A percentile compares a stretch with the other conserved stretches of the same genome.
These are phyloP conservation scores for Pomatostomus ruficeps DNA, from an alignment of 2,113 vertebrate species.

Conservation along the genomic window DNA sequence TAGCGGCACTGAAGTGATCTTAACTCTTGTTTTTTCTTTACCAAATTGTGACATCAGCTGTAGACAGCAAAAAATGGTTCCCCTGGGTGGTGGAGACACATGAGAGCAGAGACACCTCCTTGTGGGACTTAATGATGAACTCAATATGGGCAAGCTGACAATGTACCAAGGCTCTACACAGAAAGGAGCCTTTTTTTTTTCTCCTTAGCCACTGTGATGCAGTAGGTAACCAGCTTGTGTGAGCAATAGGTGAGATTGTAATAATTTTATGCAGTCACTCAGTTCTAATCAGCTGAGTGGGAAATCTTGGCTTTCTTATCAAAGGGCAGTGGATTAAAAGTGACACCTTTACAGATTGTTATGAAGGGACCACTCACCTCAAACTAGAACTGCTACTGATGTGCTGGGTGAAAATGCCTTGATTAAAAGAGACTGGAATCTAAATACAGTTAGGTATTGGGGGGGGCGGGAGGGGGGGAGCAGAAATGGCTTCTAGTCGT, in stretches of 20 bases:
- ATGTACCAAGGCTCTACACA: background rate
- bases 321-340: conserved; percentile 30
- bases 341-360: background rate
- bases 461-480: no score
- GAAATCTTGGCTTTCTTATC: conserved; percentile 30
- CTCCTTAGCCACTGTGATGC: background rate
- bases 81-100: background rate
- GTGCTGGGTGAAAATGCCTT: background rate
- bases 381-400: background rate
- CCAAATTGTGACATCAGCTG: background rate
- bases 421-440: conserved; percentile 36
- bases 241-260: background rate
- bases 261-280: conserved; percentile 3
- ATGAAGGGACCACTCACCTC: conserved; percentile 1
- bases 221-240: background rate
- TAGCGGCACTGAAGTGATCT: background rate
- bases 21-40: background rate
- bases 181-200: background rate
- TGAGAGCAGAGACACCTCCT: background rate
- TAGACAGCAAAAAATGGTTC: background rate
- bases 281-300: conserved; percentile 30
- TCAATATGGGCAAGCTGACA: background rate
- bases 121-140: background rate
- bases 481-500: background rate
- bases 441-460: background rate